Base-by-base conservation (phyloP, 1,140 invertebrate genomes). In the Brachystomella parvula region DNA sequence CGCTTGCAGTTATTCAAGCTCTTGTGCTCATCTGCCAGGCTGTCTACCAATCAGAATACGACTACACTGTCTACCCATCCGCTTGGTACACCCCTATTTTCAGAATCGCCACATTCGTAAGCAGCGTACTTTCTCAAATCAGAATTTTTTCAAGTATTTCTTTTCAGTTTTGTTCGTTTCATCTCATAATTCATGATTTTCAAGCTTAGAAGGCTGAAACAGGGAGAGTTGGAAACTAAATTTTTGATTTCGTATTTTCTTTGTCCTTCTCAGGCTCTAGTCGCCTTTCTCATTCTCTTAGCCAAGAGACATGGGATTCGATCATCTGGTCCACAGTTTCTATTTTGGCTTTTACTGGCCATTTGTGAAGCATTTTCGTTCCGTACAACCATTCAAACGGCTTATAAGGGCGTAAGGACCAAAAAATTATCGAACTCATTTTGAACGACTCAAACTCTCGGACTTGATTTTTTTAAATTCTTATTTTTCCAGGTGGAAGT, bases 291-390 rank as follows among this genome's bases (percentile, higher is more conserved):
- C 67, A 78, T 90, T 70, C 79, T 84, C 64, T 86, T 86, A 69
- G 93, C 94, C 77, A 84, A 85, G 75, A 89, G 87, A 77, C 83
- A 84, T 81, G 93, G 93, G 29, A 81, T 94, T 67, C 80, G 87
- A 73, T 88, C 90, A n/a, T 96, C 93, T 19, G 93, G 92, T 28
- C 80, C 90, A 58, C 78, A 92, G 70, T 94, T 94, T 76, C 77
- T 91, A 53, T 96, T 94, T 79, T 96, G 91, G 92, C 81, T 93
- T 31, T 75, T 91, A 2, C 75, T 89, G 47, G 77, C 81, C 2
- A 17, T 94, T 31, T 86, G 83, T 69, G 87, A 87, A 26, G 77
- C 87, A 66, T 81, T 90, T 28, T 86, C 87, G 73, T 88, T 89
- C 73, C 82, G 89, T 73, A 85, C 3, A 82, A 75, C 17, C 81